Evolutionary conservation across 2,113 vertebrate genomes (phyloP).

Genomic region (Cebus imitator): DNA sequence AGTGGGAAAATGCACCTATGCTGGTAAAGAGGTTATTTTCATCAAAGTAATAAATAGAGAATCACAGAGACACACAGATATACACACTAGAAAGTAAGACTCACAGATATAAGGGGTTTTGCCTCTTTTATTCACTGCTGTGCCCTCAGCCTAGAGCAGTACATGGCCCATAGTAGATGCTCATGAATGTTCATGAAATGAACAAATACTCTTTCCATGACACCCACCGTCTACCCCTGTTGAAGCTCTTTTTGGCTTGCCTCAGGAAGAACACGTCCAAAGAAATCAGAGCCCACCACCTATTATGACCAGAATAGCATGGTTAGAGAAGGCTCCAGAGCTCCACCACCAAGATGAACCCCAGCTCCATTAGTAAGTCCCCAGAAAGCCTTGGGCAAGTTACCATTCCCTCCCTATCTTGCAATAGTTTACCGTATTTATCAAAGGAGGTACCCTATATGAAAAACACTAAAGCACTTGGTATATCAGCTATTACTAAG

Average conservation of each 20-base stretch:
- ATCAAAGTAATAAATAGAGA: not conserved
- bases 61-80: not conserved
- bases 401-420: not conserved
- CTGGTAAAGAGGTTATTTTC: not conserved
- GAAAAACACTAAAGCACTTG: not conserved
- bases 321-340: not conserved
- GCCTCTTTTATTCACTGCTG: not conserved
- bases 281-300: not conserved
- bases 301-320: not conserved
- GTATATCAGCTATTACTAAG: not conserved
- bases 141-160: not conserved
- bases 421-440: not conserved
- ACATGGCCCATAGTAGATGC: not conserved
- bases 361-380: accelerated
- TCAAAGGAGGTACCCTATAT: not conserved
- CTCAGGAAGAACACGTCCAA: not conserved
- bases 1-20: not conserved
- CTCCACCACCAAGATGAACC: not conserved
- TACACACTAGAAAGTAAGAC: not conserved
- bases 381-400: not conserved
- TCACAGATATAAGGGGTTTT: not conserved
- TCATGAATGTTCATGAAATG: not conserved
- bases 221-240: not conserved
- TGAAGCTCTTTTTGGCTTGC: not conserved
- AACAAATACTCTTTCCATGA: not conserved